Evolutionary conservation across 2,797 vertebrate species (phyloP), one percentile per base, ranked within the genome.

Genomic region (Gymnothorax reevesii): DNA sequence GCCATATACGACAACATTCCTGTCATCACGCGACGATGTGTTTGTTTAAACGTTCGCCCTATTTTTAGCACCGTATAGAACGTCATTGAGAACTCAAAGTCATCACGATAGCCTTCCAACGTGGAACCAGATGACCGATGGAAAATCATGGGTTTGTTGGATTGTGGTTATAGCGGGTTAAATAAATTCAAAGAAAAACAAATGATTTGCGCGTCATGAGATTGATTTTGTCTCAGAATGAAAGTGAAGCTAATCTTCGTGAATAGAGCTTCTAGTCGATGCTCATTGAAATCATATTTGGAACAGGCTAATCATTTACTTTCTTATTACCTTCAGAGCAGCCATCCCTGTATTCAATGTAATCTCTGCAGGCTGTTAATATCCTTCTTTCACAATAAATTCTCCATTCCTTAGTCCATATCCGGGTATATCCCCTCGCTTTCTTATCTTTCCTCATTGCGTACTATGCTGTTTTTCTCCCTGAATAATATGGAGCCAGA

Each of bases 81-180:
- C 33, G 33, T 42, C 33, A 2, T 42, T 42, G 33, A 1, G 2
- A 42, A 42, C 33, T 42, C 33, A 42, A 42, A 42, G 75, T 55
- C 49, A n/a, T 17, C 15, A 54, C 4, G 66, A 13, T 64, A 52
- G 13, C 7, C 33, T 42, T 42, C 33, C 33, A 42, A 42, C 69
- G 73, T 82, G 57, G 66, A 17, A n/a, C 85, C 60, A 82, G 57
- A 12, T 8, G 2, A 60, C 9, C 66, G 12, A 27, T 25, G 59
- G 71, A 49, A 42, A 84, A 49, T 84, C 71, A 87, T 42, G n/a
- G 57, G 57, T 64, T 64, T 83, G 64, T 69, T 17, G 25, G 7
- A n/a, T 57, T 82, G 83, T 66, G 60, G 55, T 42, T 15, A 13
- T 57, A 49, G 15, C 20, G 49, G 66, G 59, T 57, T 7, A 87